Evolutionary conservation across 1,140 invertebrate species (phyloP), one percentile per base, ranked within the genome.

Genomic region (Gyrodactylus bullatarudis): DNA sequence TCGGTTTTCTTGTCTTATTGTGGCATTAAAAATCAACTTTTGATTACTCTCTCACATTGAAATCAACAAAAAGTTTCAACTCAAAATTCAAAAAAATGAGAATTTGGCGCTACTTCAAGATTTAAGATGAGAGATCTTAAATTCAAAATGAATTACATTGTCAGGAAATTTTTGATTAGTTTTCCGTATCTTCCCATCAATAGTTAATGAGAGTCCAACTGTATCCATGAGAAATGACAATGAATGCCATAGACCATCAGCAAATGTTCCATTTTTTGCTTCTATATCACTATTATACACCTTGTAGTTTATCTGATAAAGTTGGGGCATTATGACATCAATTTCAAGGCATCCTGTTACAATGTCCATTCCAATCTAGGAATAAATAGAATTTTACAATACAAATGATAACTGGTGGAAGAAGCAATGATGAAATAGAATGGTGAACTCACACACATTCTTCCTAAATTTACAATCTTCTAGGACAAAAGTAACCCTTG

Each of bases 211-310:
- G 20, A 80, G 76, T 74, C 76, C 78, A 19, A 76, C 76, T 2
- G 75, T 71, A 22, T 79, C 78, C 16, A 78, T 75, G 25, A 76
- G 73, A 26, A 80, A 71, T 20, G 70, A 73, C 24, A 81, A 77
- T 0, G 74, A 73, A 71, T 81, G 79, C 79, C 79, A 80, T n/a
- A 81, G 74, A 8, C 80, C 80, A 75, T 81, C 79, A 20, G 77
- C 78, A 74, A 79, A 81, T 26, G 23, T 25, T 1, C 70, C 21
- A 71, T 24, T 24, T 23, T 71, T 20, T 1, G 70, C 70, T 25
- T 21, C 24, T 20, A 71, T 23, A 26, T 71, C 70, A 2, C 21
- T 21, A 71, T 71, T 71, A 20, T 21, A 23, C 20, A 71, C 24
- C 20, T 20, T 71, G n/a, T 71, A 71, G 24, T 21, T 2, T 20